A percentile compares a stretch with the other conserved stretches of the same genome.
phyloP scores from a whole-genome alignment of 2,113 vertebrate species.

The Argyrosomus japonicus region DNA sequence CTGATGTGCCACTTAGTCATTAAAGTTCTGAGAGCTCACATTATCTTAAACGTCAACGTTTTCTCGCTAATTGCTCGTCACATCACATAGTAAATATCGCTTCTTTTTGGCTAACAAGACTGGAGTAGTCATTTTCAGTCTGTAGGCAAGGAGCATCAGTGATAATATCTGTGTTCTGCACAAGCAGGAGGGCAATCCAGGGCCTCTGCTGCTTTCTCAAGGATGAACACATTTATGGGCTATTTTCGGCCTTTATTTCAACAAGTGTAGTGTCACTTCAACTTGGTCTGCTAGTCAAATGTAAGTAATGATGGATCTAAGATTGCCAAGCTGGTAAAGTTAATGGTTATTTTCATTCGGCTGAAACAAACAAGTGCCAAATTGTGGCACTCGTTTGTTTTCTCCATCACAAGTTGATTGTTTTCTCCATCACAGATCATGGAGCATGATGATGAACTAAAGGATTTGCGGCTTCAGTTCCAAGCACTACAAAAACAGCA shows the following conservation, averaged over 20 bases:
- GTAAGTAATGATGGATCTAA: not conserved
- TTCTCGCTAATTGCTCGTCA: not conserved
- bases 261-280: not conserved
- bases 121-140: not conserved
- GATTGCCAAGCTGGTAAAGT: not conserved
- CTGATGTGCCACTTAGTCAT: too few relatives aligned
- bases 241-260: not conserved
- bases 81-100: not conserved
- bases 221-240: too few relatives aligned
- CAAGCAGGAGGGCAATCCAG: not conserved
- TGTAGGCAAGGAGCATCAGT: too few relatives aligned
- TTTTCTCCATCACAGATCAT: slow-evolving; percentile 47
- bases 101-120: not conserved
- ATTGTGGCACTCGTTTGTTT: not conserved
- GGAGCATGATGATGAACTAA: slow-evolving; percentile 60
- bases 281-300: not conserved
- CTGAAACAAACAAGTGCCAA: not conserved
- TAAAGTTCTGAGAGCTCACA: not conserved
- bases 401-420: not conserved
- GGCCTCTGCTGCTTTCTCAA: not conserved
- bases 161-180: too few relatives aligned
- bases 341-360: not conserved
- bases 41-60: not conserved
- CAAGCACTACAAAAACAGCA: slow-evolving; percentile 91
- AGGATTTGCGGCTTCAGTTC: slow-evolving; percentile 88